Percentiles rank a stretch among this genome's conserved stretches.
These are phyloP conservation scores for Paradisaea rubra DNA, from an alignment of 2,113 vertebrate species.

Conservation along the genomic window DNA sequence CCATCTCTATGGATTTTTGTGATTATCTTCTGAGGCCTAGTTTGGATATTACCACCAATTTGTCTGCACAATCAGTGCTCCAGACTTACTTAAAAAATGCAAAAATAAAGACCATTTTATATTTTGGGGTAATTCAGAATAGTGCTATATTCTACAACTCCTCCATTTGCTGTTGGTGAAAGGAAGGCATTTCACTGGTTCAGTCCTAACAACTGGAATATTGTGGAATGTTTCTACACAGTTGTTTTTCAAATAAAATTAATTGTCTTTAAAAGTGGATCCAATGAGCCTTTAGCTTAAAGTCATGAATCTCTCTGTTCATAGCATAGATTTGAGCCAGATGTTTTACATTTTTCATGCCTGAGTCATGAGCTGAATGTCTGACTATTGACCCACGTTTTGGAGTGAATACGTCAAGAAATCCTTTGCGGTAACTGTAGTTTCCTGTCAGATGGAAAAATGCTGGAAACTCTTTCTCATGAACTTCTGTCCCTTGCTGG, in stretches of 20 bases:
- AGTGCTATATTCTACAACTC: neutral
- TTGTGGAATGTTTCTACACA: neutral
- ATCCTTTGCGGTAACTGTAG: conserved; percentile 1
- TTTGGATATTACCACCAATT: neutral
- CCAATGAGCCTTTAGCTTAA: neutral
- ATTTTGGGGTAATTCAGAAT: neutral
- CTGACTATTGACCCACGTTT: neutral
- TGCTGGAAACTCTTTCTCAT: conserved; percentile 32
- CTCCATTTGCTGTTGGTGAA: neutral
- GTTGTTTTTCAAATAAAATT: neutral
- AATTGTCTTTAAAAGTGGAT: neutral
- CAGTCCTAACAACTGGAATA: neutral
- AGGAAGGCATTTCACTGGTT: neutral
- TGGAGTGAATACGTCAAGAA: neutral
- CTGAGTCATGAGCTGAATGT: conserved; percentile 2
- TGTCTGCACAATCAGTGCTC: neutral
- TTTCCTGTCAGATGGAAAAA: conserved; percentile 49
- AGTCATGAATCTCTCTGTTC: neutral
- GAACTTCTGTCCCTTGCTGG: neutral
- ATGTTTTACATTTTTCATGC: conserved; percentile 42
- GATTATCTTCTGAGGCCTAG: neutral
- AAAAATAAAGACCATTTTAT: neutral
- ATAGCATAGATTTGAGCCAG: neutral
- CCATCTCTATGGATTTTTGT: neutral
- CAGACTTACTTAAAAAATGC: neutral